Evolutionary conservation across 2,888 invertebrate species (phyloP).

Genomic region (Eugnorisma glareosa): DNA sequence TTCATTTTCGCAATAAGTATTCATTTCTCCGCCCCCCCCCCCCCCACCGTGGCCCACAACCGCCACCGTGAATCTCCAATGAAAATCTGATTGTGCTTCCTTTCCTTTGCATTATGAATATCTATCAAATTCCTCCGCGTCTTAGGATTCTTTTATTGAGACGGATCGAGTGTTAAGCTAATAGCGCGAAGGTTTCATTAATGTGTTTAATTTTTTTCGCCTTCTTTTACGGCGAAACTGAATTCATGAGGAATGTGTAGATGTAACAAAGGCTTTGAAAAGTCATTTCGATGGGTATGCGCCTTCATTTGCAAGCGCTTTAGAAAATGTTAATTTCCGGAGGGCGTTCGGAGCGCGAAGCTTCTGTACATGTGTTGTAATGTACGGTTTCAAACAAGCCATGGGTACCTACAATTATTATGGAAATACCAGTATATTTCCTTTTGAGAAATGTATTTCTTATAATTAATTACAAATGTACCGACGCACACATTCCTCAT

Average conservation of each 20-base stretch:
- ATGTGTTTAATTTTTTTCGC: slow-evolving; percentile 74
- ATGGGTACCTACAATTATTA: slow-evolving; percentile 55
- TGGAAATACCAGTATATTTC: slow-evolving; percentile 54
- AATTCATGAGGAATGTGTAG: slow-evolving; percentile 72
- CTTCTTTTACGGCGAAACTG: slow-evolving; percentile 64
- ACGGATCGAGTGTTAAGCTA: slow-evolving; percentile 79
- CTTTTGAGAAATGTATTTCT: slow-evolving; percentile 47
- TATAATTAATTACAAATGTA: slow-evolving; percentile 53
- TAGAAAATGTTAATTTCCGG: slow-evolving; percentile 85
- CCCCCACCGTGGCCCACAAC: slow-evolving; percentile 58
- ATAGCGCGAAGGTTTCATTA: slow-evolving; percentile 78
- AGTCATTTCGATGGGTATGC: slow-evolving; percentile 79
- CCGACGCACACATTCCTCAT: slow-evolving; percentile 43
- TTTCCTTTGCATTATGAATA: slow-evolving; percentile 87
- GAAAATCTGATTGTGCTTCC: slow-evolving; percentile 88
- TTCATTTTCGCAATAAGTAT: slow-evolving; percentile 90
- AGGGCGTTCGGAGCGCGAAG: slow-evolving; percentile 67
- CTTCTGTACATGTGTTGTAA: slow-evolving; percentile 58
- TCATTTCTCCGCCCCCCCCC: slow-evolving; percentile 82
- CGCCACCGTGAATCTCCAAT: slow-evolving; percentile 77
- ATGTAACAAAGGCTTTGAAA: slow-evolving; percentile 78
- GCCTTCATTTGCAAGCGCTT: slow-evolving; percentile 82
- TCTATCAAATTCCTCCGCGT: slow-evolving; percentile 82
- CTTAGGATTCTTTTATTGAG: slow-evolving; percentile 81
- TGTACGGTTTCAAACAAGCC: slow-evolving; percentile 59